phyloP scores from a whole-genome alignment of 2,888 invertebrate species.

The Tricholauxania praeusta region DNA sequence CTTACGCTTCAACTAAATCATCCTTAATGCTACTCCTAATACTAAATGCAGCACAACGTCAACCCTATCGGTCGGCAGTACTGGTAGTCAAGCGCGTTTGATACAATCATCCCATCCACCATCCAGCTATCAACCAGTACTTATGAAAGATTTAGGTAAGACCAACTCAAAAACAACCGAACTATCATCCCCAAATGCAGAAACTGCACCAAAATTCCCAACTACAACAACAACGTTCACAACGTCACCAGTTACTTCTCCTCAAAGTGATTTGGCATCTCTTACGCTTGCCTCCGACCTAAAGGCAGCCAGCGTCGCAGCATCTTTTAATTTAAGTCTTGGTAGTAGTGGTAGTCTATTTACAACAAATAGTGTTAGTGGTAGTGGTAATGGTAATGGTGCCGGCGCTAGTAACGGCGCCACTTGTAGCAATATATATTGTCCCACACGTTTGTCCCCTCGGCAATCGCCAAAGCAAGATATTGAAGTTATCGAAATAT shows the following conservation, averaged over 20 bases:
- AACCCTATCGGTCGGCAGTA: constrained; percentile 93
- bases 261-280: constrained; percentile 14
- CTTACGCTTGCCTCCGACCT: constrained; percentile 56
- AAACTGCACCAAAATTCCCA: constrained; percentile 44
- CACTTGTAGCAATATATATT: constrained; percentile 41
- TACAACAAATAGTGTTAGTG: constrained; percentile 48
- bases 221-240: constrained; percentile 35
- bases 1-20: neutral
- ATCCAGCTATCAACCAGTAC: constrained; percentile 89
- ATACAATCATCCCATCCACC: constrained; percentile 96
- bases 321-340: constrained; percentile 64
- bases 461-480: constrained; percentile 67
- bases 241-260: constrained; percentile 20
- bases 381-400: constrained; percentile 36
- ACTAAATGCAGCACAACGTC: constrained; percentile 84
- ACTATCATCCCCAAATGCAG: constrained; percentile 52
- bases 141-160: constrained; percentile 92
- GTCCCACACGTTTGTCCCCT: constrained; percentile 58
- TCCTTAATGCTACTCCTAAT: constrained; percentile 17
- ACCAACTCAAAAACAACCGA: constrained; percentile 56
- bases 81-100: constrained; percentile 91
- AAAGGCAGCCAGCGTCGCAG: constrained; percentile 59
- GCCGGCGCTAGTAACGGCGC: constrained; percentile 30
- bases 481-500: constrained; percentile 66
- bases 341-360: constrained; percentile 63